phyloP scores from a whole-genome alignment of 2,797 vertebrate genomes.

The Tiaroga cobitis region DNA sequence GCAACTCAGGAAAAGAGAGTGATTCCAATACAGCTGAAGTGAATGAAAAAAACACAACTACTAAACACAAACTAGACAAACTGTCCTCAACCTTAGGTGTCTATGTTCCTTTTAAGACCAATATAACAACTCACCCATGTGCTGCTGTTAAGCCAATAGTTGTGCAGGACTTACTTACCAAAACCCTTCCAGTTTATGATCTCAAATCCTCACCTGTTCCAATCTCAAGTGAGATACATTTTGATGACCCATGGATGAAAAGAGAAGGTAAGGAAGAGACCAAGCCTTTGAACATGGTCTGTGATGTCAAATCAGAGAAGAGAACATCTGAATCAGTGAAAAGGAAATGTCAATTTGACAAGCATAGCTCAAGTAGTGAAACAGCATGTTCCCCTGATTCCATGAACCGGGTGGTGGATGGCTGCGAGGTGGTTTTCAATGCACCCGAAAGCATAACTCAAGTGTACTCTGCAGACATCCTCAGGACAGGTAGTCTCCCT shows the following conservation, averaged over 20 bases:
- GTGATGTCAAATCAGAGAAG: slow-evolving; percentile 74
- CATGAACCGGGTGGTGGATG: slow-evolving; percentile 86
- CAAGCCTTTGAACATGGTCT: slow-evolving; percentile 64
- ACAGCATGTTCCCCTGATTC: slow-evolving; percentile 81
- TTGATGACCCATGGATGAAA: slow-evolving; percentile 96
- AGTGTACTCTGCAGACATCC: slow-evolving; percentile 74
- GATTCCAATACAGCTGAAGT: slow-evolving; percentile 73
- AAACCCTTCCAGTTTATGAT: slow-evolving; percentile 68
- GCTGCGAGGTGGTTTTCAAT: slow-evolving; percentile 84
- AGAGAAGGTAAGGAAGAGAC: slow-evolving; percentile 78
- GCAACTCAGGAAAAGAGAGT: slow-evolving; percentile 74
- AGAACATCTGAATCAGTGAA: slow-evolving; percentile 65
- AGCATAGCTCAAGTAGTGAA: slow-evolving; percentile 81
- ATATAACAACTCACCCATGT: slow-evolving; percentile 85
- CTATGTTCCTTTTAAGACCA: slow-evolving; percentile 85
- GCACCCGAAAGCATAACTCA: slow-evolving; percentile 74
- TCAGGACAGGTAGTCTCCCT: slow-evolving; percentile 86
- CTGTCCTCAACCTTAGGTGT: slow-evolving; percentile 79
- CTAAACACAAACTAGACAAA: slow-evolving; percentile 71
- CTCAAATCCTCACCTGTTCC: slow-evolving; percentile 69
- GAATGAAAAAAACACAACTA: slow-evolving; percentile 68
- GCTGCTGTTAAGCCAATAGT: slow-evolving; percentile 83
- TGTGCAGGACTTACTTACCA: slow-evolving; percentile 74
- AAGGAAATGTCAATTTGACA: slow-evolving; percentile 68
- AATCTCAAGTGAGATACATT: slow-evolving; percentile 79